Evolutionary conservation across 2,113 vertebrate genomes (phyloP).

Genomic region (Salvelinus alpinus): DNA sequence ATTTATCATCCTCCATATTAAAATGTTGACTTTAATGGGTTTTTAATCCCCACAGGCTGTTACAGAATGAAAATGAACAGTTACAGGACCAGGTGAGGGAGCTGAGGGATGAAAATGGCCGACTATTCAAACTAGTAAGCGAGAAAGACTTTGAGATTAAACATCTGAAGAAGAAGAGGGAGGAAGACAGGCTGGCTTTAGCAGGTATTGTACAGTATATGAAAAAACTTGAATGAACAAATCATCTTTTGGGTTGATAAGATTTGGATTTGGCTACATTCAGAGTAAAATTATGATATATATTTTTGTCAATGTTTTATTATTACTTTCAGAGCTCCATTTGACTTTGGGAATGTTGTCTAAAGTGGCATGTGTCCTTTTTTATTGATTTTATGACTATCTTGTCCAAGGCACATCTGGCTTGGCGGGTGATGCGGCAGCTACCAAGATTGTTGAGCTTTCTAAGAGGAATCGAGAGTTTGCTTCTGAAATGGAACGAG

Average conservation of each 20-base stretch:
- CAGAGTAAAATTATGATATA: too few species aligned
- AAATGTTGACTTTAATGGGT: background rate
- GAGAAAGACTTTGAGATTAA: conserved; percentile 92
- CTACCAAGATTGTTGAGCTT: conserved; percentile 90
- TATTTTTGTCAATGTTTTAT: background rate
- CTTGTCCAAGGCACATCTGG: conserved; percentile 73
- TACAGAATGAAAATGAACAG: conserved; percentile 66
- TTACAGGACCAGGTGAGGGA: conserved; percentile 79
- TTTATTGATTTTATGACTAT: conserved; percentile 2
- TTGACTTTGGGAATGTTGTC: background rate
- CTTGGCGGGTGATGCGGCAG: conserved; percentile 82
- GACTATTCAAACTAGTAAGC: conserved; percentile 83
- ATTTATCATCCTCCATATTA: too few species aligned
- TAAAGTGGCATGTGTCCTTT: background rate
- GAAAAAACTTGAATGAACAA: background rate
- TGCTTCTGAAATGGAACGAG: conserved; percentile 77
- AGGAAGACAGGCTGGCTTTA: conserved; percentile 80
- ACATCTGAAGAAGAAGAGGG: conserved; percentile 82
- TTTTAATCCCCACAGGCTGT: conserved; percentile 32
- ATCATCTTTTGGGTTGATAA: too few species aligned
- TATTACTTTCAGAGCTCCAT: background rate
- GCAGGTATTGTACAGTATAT: conserved; percentile 70
- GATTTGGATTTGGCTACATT: too few species aligned
- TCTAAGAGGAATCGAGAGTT: conserved; percentile 88
- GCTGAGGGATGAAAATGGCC: conserved; percentile 84